Evolutionary conservation across 1,140 invertebrate genomes (phyloP), one percentile per base, ranked within the genome.

Genomic region (Myzus persicae): DNA sequence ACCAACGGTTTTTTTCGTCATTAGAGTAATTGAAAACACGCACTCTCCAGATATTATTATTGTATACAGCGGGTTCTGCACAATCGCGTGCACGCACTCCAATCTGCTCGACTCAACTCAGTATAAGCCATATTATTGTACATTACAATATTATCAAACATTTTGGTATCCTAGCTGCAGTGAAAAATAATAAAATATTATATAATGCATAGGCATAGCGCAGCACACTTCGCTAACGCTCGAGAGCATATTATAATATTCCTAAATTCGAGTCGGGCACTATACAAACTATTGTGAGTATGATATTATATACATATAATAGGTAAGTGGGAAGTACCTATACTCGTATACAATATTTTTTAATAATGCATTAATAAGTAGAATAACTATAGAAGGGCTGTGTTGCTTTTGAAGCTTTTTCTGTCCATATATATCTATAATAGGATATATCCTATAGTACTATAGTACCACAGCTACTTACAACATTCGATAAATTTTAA

Each of bases 21-120:
- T 85, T 31, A 26, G 82, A 42, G 26, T 85, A 85, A 44, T 42
- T 44, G 82, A 85, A 85, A 85, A 85, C 40, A 85, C 82, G 82
- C 82, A 42, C 82, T 24, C 82, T 24, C 40, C 38, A n/a, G n/a
- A n/a, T 26, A 5, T 18, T 5, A 26, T 24, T 22, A 24, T 51
- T 6, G 8, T 40, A 38, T n/a, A n/a, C n/a, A 82, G 36, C 76
- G 14, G 0, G 76, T 38, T 2, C 26, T 67, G 31, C 59, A 67
- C 59, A 67, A n/a, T 67, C 59, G 59, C 59, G 59, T 67, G 59
- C 59, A 31, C 6, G 59, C 59, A 67, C 59, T 67, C 9, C 59
- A n/a, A 67, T n/a, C 59, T 31, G 31, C 26, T 67, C 59, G 11
- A n/a, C 59, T n/a, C 31, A 18, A n/a, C 59, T 76, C 14, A 14